phyloP scores from a whole-genome alignment of 2,113 vertebrate species.

The Trachemys scripta region DNA sequence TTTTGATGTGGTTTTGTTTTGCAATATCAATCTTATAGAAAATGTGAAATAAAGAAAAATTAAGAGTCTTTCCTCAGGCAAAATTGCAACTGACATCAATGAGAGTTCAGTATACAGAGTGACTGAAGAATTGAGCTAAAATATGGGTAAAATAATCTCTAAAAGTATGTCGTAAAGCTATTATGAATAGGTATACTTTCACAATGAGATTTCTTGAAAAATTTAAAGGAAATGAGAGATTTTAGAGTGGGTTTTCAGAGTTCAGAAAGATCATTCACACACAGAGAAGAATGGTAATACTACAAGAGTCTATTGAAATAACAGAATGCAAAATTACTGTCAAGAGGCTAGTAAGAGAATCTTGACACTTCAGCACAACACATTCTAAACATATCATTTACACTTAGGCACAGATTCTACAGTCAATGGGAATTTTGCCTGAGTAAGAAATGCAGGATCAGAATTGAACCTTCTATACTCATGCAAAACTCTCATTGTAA shows the following conservation, averaged over 20 bases:
- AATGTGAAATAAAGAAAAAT: constrained; percentile 10
- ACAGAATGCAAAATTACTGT: neutral
- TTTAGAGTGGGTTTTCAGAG: constrained; percentile 1
- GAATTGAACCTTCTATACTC: neutral
- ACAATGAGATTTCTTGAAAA: neutral
- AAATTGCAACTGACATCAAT: constrained; percentile 25
- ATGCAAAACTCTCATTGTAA: neutral
- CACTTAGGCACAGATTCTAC: neutral
- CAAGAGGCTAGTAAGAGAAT: neutral
- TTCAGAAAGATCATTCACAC: constrained; percentile 6
- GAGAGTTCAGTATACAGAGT: neutral
- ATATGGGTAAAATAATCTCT: constrained; percentile 19
- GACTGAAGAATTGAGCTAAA: neutral
- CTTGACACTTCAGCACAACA: neutral
- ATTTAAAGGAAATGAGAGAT: constrained; percentile 33
- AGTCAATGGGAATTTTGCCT: neutral
- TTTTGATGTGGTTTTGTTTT: neutral
- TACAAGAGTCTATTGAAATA: neutral
- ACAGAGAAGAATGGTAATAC: constrained; percentile 12
- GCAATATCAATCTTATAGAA: neutral
- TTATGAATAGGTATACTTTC: constrained; percentile 1
- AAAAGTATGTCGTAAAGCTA: constrained; percentile 18
- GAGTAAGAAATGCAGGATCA: neutral
- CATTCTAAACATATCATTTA: neutral
- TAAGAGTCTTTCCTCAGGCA: neutral